Conservation (phyloP, 2,888 invertebrate genomes). For the Neocrepidodera transversa region DNA sequence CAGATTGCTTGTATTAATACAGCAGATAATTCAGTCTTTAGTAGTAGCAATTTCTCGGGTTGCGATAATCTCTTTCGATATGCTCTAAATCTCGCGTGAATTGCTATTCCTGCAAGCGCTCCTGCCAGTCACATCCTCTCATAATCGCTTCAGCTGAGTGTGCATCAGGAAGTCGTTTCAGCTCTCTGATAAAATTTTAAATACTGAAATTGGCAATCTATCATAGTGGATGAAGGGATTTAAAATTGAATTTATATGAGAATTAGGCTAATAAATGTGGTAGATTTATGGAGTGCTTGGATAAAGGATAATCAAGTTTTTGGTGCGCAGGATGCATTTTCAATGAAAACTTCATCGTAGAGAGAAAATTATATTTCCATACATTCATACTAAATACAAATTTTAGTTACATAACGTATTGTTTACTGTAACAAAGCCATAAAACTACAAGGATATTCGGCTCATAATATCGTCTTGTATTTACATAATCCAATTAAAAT, state of each 20-base stretch:
- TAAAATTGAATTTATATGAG: constrained; percentile 39
- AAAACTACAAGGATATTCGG: no score
- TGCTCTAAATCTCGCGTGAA: constrained; percentile 17
- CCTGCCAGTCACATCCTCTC: constrained; percentile 48
- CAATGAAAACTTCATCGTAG: no score
- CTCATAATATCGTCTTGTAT: no score
- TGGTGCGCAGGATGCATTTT: no score
- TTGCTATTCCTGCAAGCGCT: constrained; percentile 11
- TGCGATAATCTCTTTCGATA: constrained; percentile 16
- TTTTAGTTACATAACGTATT: no score
- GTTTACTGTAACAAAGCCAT: no score
- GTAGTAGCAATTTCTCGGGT: constrained; percentile 21
- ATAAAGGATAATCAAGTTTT: constrained; percentile 15
- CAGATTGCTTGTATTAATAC: constrained; percentile 4
- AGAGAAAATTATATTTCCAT: no score
- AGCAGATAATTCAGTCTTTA: constrained; percentile 6
- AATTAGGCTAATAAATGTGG: constrained; percentile 31
- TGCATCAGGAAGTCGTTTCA: constrained; percentile 41
- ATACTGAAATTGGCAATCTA: constrained; percentile 45
- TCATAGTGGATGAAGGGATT: constrained; percentile 40
- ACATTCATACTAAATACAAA: no score
- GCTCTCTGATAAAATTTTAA: constrained; percentile 41
- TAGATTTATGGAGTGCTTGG: constrained; percentile 16
- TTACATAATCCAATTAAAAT: no score
- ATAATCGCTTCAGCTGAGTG: constrained; percentile 49